A percentile compares a stretch with the other conserved stretches of the same genome.
These are phyloP conservation scores for Grapholita molesta DNA, from an alignment of 1,140 invertebrate species.

Conservation along the genomic window DNA sequence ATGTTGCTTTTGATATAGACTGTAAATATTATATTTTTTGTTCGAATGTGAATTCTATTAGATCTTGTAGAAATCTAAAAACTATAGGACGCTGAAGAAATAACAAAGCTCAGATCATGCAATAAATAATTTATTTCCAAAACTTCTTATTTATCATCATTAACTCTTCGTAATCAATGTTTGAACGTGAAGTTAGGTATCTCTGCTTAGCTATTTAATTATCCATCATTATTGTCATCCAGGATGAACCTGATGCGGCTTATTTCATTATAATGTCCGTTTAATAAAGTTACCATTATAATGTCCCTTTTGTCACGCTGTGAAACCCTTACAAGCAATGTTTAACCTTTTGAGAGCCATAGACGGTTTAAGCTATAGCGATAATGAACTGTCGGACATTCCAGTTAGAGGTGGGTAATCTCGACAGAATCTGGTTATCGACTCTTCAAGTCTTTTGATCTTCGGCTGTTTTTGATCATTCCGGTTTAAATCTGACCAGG, in stretches of 20 bases:
- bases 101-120: slow-evolving; percentile 49
- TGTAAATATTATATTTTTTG: no score
- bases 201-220: slow-evolving; percentile 74
- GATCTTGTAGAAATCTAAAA: background rate
- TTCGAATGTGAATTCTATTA: no score
- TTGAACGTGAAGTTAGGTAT: slow-evolving; percentile 68
- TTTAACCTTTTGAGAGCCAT: no score
- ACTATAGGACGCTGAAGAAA: background rate
- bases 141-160: slow-evolving; percentile 63
- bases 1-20: no score
- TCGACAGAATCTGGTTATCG: no score
- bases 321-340: background rate
- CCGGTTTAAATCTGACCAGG: no score
- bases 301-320: slow-evolving; percentile 30
- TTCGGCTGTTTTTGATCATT: no score
- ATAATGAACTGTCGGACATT: no score
- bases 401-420: no score
- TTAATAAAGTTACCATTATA: slow-evolving; percentile 24
- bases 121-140: slow-evolving; percentile 75
- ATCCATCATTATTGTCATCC: slow-evolving; percentile 75
- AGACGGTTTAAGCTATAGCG: no score
- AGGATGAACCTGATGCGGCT: slow-evolving; percentile 50
- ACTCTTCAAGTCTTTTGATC: no score
- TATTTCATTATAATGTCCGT: background rate
- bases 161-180: slow-evolving; percentile 61